Evolutionary conservation across 2,888 invertebrate genomes (phyloP), one percentile per base, ranked within the genome.

Genomic region (Platycnemis pennipes): DNA sequence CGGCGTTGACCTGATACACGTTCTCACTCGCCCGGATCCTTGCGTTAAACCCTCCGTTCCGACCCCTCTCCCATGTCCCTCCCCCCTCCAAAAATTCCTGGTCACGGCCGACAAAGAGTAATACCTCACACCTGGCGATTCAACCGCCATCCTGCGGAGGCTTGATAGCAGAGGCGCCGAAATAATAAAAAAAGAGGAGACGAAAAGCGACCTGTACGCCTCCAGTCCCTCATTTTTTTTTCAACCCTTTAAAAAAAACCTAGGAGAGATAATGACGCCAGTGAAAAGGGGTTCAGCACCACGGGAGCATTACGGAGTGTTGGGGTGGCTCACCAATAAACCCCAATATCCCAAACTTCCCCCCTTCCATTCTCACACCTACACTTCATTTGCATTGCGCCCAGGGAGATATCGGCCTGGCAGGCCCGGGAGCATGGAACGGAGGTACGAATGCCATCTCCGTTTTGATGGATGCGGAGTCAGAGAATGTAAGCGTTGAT

Each of bases 111-210:
- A 77, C 69, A 77, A 31, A 37, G 69, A 8, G 69, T 31, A 31
- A 77, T 77, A 37, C 31, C 69, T 77, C 69, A 77, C 69, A 77
- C 69, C 69, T 77, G 69, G 69, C 69, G 69, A 77, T 77, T 77
- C 69, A 77, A 77, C 69, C 69, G 69, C 69, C 69, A 77, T 77
- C 5, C 69, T 1, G 69, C 7, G 69, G 69, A 77, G 69, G 2
- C 69, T 77, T 31, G 69, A 77, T 77, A 77, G 69, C 13, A 77
- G 31, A 11, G 31, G 2, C 31, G 31, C 31, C 31, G 13, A 77
- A 77, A 77, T 37, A 77, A 77, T 37, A 77, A 37, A 77, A 37
- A 8, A 19, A 63, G 7, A 63, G 1, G 8, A 37, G 1, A 31
- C 69, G 69, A 77, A 37, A 77, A 37, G 31, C 13, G 31, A 11